Base-by-base conservation (phyloP, 2,888 invertebrate species). In the Ecdyonurus torrentis region DNA sequence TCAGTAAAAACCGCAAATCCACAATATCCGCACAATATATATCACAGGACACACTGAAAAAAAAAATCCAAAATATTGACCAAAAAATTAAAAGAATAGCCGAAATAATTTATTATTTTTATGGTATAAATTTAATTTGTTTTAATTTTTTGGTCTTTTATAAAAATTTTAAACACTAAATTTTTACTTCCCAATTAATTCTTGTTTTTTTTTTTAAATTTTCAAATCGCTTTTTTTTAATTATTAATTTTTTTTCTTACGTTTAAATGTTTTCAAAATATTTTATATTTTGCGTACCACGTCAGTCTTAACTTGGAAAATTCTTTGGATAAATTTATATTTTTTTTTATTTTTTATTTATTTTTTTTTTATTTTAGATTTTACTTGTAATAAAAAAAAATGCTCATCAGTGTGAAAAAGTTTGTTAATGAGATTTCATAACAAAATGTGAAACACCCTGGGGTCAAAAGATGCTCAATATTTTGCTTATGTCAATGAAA, bases 261-360 rank as follows among this genome's bases (percentile, higher is more conserved):
- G 15, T 10, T 55, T 20, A 20, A 55, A 55, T 55, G 22, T 55
- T 55, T 55, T 55, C 55, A 55, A 55, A 55, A 55, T 55, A 55
- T 55, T 55, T 55, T 22, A 55, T 55, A 55, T 55, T 55, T 55
- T 55, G 55, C 55, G 55, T 55, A 55, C 55, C 55, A 55, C n/a
- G 55, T 55, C 55, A 55, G 55, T 55, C 55, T 55, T 55, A 7
- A 55, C 22, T 55, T 10, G 55, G 55, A 55, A 55, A 55, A 55
- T 55, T 55, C n/a, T n/a, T 55, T 55, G 55, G 55, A 55, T 55
- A 10, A 55, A 37, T 37, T 37, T 37, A 37, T 37, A 10, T 37
- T 37, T 37, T 37, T 37, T 37, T 37, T 37, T 37, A 10, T 37
- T 37, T 5, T 37, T 37, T 37, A 10, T 37, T 37, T 37, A 10